phyloP scores from a whole-genome alignment of 2,113 vertebrate species.

The Ranitomeya variabilis region DNA sequence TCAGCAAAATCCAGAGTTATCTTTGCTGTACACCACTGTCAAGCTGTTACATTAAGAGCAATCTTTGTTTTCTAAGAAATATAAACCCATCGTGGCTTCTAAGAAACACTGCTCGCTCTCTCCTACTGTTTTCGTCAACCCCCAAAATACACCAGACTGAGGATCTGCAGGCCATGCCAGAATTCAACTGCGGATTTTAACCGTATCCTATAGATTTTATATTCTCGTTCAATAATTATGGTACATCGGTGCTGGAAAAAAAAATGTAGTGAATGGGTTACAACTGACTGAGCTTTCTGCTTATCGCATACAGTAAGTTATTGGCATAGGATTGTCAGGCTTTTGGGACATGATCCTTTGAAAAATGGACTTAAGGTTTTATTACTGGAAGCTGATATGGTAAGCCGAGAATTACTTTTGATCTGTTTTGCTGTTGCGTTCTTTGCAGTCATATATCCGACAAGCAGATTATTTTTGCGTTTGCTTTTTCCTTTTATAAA shows the following conservation, averaged over 20 bases:
- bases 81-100: conserved; percentile 46
- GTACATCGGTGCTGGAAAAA: background rate
- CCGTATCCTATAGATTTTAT: conserved; percentile 17
- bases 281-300: background rate
- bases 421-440: background rate
- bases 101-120: conserved; percentile 30
- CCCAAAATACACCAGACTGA: conserved; percentile 3
- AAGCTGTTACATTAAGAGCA: conserved; percentile 37
- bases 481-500: no score
- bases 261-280: background rate
- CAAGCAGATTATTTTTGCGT: background rate
- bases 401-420: conserved; percentile 4
- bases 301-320: conserved; percentile 5
- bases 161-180: conserved; percentile 24
- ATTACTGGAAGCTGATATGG: background rate
- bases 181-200: conserved; percentile 41
- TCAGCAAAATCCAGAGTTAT: conserved; percentile 24
- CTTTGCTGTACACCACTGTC: conserved; percentile 27
- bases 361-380: background rate
- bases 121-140: conserved; percentile 41
- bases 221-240: background rate
- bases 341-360: background rate
- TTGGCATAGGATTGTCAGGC: background rate
- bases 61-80: conserved; percentile 53
- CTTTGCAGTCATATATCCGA: background rate